phyloP scores from a whole-genome alignment of 2,113 vertebrate genomes.

The Prochilodus magdalenae region DNA sequence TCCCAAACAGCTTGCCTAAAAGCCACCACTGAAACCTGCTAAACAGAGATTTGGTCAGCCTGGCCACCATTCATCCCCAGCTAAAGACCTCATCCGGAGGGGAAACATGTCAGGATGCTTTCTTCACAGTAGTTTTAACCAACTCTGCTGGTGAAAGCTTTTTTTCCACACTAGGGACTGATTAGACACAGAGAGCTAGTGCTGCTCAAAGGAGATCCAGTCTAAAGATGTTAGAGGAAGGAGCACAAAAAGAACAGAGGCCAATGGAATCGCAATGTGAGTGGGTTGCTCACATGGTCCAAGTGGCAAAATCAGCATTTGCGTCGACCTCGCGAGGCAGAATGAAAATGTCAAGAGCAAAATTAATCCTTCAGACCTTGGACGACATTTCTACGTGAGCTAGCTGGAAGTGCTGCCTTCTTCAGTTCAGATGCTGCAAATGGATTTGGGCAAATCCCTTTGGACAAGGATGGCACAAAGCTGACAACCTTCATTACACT shows the following conservation, averaged over 20 bases:
- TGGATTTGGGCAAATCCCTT: constrained; percentile 19
- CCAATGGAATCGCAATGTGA: not conserved
- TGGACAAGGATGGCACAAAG: constrained; percentile 11
- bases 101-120: constrained; percentile 11
- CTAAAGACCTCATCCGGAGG: not conserved
- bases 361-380: constrained; percentile 4
- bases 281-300: not conserved
- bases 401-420: not conserved
- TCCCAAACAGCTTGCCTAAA: not conserved
- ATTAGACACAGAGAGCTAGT: not conserved
- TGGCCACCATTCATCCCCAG: not conserved
- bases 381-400: not conserved
- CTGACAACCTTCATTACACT: constrained; percentile 21
- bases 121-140: not conserved
- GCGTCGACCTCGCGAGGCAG: not conserved
- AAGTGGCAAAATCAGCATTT: constrained; percentile 14
- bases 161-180: constrained; percentile 3
- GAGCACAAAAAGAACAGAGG: not conserved
- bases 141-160: not conserved
- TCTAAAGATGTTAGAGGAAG: not conserved
- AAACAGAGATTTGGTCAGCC: not conserved
- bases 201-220: not conserved
- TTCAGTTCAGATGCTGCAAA: not conserved
- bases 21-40: not conserved
- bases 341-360: constrained; percentile 16